Base-by-base conservation (phyloP, 2,888 invertebrate genomes). In the Ceraclea dissimilis region DNA sequence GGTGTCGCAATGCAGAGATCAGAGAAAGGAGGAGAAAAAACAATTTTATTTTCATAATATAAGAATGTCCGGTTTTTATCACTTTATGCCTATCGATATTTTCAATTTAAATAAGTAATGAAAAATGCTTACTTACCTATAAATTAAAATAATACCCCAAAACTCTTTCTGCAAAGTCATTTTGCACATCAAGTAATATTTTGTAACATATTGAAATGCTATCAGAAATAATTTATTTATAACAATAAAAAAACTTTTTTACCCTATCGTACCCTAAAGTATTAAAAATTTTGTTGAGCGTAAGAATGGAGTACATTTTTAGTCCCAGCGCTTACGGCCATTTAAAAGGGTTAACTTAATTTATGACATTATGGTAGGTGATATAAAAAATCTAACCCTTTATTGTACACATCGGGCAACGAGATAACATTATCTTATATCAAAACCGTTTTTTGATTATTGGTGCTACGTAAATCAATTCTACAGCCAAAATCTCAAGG, bases 311-410 rank as follows among this genome's bases (percentile, higher is more conserved):
- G 39, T 39, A 39, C 39, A 39, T 39, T 39, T 26, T 39, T 39
- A 16, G 39, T 39, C 39, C 39, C 39, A 39, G 39, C 39, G 39
- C 39, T 39, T 16, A 39, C 39, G 39, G 39, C 39, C 39, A 39
- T 39, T 39, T 39, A 13, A 13, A 39, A 39, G 39, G 39, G 39
- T 39, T 39, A 39, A 39, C 39, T 39, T 39, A 39, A 39, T 39
- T 39, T 39, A 39, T 39, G 39, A 39, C 39, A 39, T 39, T 39
- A 39, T 39, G 39, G 39, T 39, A 16, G 39, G 16, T 39, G 39
- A 39, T 39, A 13, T 39, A 39, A 39, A 39, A 39, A 39, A 39
- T 39, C 39, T 39, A 39, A 39, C 39, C 39, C 39, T 39, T 39
- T 39, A 39, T 39, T 39, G 39, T 16, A 39, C 39, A 39, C 39